These are phyloP conservation scores for Lypha dubia DNA, from an alignment of 2,888 invertebrate species.

Conservation along the genomic window DNA sequence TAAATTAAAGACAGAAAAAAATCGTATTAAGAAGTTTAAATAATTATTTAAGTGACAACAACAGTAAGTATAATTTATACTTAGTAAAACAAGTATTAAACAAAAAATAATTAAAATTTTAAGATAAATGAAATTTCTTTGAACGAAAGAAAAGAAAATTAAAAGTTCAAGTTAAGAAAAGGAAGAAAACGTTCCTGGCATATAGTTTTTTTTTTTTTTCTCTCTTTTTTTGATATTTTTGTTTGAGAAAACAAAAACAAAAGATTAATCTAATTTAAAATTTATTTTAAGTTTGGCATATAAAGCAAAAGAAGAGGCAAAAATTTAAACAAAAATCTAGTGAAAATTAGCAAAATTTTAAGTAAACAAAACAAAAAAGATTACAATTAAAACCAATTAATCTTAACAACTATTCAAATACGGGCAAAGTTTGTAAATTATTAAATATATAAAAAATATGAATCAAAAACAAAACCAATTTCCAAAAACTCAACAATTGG, in stretches of 20 bases:
- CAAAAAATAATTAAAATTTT: conserved; percentile 44
- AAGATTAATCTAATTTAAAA: conserved; percentile 46
- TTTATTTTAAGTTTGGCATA: conserved; percentile 67
- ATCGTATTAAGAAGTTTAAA: conserved; percentile 56
- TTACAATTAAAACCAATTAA: conserved; percentile 58
- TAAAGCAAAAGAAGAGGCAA: conserved; percentile 35
- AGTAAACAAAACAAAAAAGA: conserved; percentile 73
- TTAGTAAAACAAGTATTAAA: conserved; percentile 41
- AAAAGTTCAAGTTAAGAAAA: conserved; percentile 24
- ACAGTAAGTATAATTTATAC: conserved; percentile 47
- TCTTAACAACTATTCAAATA: conserved; percentile 59
- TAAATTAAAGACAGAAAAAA: no score
- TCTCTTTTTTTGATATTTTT: no score
- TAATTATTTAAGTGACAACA: conserved; percentile 65
- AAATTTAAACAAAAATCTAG: conserved; percentile 75
- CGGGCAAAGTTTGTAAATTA: conserved; percentile 62
- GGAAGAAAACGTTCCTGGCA: conserved; percentile 70
- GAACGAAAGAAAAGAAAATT: conserved; percentile 12
- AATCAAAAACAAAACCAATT: conserved; percentile 55
- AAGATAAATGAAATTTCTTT: conserved; percentile 53
- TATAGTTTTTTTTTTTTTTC: conserved; percentile 65
- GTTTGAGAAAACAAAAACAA: conserved; percentile 27
- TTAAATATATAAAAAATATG: conserved; percentile 27
- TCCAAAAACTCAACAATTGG: conserved; percentile 61
- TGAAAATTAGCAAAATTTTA: conserved; percentile 81